phyloP scores from a whole-genome alignment of 1,140 invertebrate genomes.

The Tetramorium alpestre region DNA sequence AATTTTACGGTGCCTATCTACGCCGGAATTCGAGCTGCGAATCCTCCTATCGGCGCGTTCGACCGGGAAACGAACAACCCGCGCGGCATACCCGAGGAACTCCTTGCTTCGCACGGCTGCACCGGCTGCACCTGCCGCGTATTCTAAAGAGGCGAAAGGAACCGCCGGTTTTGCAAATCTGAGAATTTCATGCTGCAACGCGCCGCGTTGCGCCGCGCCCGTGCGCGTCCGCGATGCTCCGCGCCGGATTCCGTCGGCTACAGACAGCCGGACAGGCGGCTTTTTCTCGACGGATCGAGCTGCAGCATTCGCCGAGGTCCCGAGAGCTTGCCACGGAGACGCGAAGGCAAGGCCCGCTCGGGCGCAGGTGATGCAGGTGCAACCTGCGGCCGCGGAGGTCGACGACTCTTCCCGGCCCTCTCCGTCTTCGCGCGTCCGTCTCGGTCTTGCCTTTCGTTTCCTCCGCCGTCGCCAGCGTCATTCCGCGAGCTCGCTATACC shows the following conservation, averaged over 20 bases:
- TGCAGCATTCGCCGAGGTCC: background rate
- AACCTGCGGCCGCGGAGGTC: slow-evolving; percentile 62
- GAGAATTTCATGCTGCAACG: slow-evolving; percentile 58
- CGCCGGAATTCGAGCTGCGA: slow-evolving; percentile 31
- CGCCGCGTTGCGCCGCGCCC: background rate
- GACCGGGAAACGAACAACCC: slow-evolving; percentile 14
- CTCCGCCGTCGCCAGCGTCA: slow-evolving; percentile 28
- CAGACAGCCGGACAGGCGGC: slow-evolving; percentile 44
- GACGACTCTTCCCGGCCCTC: slow-evolving; percentile 55
- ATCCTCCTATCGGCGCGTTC: slow-evolving; percentile 5
- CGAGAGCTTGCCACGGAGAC: background rate
- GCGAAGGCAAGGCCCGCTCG: slow-evolving; percentile 34
- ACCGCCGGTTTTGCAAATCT: slow-evolving; percentile 33
- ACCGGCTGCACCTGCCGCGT: background rate
- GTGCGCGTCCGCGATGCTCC: background rate
- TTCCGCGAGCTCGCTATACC: background rate
- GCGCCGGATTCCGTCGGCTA: slow-evolving; percentile 42
- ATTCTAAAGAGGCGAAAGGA: slow-evolving; percentile 8
- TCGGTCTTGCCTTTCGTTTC: slow-evolving; percentile 55
- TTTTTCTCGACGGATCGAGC: slow-evolving; percentile 66
- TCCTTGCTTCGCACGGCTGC: slow-evolving; percentile 14
- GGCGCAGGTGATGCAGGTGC: slow-evolving; percentile 70
- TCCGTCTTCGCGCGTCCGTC: slow-evolving; percentile 4
- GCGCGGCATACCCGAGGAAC: slow-evolving; percentile 11
- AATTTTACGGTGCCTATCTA: slow-evolving; percentile 22